Evolutionary conservation across 2,888 invertebrate species (phyloP), one percentile per base, ranked within the genome.

Genomic region (Callyntrura sp.): DNA sequence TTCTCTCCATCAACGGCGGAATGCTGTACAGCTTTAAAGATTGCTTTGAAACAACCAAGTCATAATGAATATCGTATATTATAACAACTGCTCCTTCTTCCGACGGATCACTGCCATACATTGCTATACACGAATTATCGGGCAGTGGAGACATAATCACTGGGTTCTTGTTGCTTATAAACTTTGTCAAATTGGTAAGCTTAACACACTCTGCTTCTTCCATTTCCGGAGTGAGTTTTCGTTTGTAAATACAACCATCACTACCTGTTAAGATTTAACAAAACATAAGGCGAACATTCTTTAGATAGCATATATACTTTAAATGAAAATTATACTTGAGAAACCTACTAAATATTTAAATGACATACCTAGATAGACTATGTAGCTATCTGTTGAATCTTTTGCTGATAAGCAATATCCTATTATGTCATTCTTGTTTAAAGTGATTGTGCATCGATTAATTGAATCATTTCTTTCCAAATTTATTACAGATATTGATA

Each of bases 81-180:
- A 92, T 81, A 6, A 92, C 91, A 20, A 91, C 81, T 0, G 92
- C 92, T 55, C 93, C 93, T 92, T 93, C 93, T 89, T 93, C 92
- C 3, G 91, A 90, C 14, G 92, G 83, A 73, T 92, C 91, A 60
- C 88, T 78, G 4, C 92, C 92, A 51, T 92, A 93, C 23, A 91
- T 83, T 0, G 92, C 87, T 14, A 93, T 76, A 45, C 79, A 87
- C 2, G 90, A 88, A 20, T 87, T 85, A 48, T 92, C 90, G 23
- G 78, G 57, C 8, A 91, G 57, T 14, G 89, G 57, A 20, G 70
- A 57, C 84, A 93, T 87, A 11, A 91, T 88, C 0, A 91, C 92
- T 0, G 92, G 88, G 62, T 84, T 88, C 1, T 62, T 65, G 1
- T 57, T 48, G 55, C 91, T 91, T 0, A 93, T 81, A 28, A 82